Conservation (phyloP, 2,888 invertebrate species). For the Cinara cedri region DNA sequence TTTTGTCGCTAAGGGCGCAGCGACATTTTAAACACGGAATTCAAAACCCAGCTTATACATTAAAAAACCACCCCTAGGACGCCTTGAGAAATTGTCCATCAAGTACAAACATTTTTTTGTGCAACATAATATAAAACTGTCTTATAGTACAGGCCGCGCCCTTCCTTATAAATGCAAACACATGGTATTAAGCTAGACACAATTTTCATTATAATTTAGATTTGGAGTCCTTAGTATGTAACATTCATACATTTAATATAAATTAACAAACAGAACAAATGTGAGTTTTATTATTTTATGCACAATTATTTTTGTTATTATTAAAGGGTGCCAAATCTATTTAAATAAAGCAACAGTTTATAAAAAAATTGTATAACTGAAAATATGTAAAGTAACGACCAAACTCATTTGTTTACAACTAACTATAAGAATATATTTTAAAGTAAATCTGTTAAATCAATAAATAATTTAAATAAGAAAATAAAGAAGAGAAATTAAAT, state of each 20-base stretch:
- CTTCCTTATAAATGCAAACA: constrained; percentile 41
- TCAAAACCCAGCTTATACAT: constrained; percentile 5
- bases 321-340: constrained; percentile 40
- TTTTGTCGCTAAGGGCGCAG: constrained; percentile 40
- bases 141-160: constrained; percentile 29
- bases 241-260: constrained; percentile 44
- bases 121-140: not conserved
- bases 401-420: not conserved
- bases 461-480: constrained; percentile 10
- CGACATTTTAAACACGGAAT: constrained; percentile 14
- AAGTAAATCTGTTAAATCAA: not conserved
- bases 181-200: constrained; percentile 34
- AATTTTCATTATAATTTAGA: constrained; percentile 15
- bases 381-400: not conserved
- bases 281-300: constrained; percentile 14
- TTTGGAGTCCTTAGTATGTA: constrained; percentile 27
- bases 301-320: constrained; percentile 29
- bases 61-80: constrained; percentile 30
- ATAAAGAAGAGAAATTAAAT: not conserved
- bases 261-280: constrained; percentile 25
- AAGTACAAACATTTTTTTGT: not conserved
- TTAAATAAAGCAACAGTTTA: not conserved
- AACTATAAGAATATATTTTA: not conserved
- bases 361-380: not conserved
- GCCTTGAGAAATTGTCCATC: constrained; percentile 47